These are phyloP conservation scores for Eulemur albifrons DNA, from an alignment of 2,797 vertebrate genomes.

Conservation along the genomic window DNA sequence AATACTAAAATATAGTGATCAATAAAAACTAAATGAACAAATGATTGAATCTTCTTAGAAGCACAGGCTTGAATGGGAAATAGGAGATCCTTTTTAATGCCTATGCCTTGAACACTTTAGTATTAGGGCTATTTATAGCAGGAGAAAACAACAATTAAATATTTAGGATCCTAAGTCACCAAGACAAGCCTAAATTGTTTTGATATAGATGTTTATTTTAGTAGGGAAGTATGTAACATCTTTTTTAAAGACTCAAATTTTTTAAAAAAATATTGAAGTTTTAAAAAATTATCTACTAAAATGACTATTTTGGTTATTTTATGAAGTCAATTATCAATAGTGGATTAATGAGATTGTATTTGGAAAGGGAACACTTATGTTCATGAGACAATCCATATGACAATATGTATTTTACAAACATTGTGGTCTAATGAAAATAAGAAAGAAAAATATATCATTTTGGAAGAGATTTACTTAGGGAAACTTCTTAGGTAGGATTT, in stretches of 20 bases:
- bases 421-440: not conserved
- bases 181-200: not conserved
- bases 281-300: not conserved
- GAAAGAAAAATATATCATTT: not conserved
- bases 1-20: not conserved
- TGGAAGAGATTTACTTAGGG: not conserved
- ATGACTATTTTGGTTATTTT: not conserved
- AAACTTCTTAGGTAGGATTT: not conserved
- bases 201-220: not conserved
- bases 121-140: not conserved
- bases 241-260: not conserved
- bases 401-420: not conserved
- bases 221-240: not conserved
- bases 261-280: not conserved
- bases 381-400: not conserved
- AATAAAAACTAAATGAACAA: not conserved
- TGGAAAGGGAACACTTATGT: not conserved
- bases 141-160: not conserved
- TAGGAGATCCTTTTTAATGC: not conserved
- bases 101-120: not conserved
- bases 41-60: not conserved
- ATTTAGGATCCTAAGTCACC: not conserved
- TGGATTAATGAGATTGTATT: not conserved
- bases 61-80: not conserved
- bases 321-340: not conserved